A percentile compares a stretch with the other conserved stretches of the same genome.
These are phyloP conservation scores for Ciona savignyi DNA, from an alignment of 23 tunicate species.

Conservation along the genomic window DNA sequence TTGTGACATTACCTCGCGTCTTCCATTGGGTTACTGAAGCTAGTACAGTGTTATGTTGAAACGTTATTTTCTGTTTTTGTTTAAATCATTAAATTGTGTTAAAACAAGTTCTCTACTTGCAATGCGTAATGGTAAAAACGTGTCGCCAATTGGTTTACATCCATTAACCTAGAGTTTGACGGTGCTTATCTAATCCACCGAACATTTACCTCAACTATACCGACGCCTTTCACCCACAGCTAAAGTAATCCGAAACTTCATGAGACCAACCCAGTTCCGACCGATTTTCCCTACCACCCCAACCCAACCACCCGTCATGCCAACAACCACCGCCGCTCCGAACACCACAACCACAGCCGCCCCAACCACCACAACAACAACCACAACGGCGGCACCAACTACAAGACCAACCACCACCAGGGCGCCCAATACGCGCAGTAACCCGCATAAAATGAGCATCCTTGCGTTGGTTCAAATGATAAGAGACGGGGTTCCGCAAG, in stretches of 20 bases:
- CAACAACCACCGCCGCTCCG: slow-evolving; percentile 9
- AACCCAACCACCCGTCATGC: not conserved
- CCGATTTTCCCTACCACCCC: not conserved
- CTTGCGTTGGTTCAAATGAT: slow-evolving; percentile 48
- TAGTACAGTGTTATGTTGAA: too few relatives aligned
- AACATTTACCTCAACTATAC: too few relatives aligned
- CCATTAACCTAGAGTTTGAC: too few relatives aligned
- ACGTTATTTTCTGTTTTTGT: too few relatives aligned
- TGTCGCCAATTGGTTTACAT: too few relatives aligned
- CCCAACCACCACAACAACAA: not conserved
- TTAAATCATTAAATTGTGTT: too few relatives aligned
- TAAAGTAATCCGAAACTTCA: not conserved
- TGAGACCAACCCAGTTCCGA: not conserved
- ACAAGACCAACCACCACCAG: slow-evolving; percentile 1
- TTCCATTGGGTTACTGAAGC: too few relatives aligned
- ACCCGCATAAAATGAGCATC: slow-evolving; percentile 15
- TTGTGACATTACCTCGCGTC: too few relatives aligned
- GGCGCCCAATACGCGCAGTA: not conserved
- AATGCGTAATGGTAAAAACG: too few relatives aligned
- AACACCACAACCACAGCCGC: not conserved
- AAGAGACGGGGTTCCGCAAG: slow-evolving; percentile 34
- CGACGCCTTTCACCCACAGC: too few relatives aligned
- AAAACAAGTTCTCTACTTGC: too few relatives aligned
- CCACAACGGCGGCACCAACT: not conserved
- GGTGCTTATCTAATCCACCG: too few relatives aligned